A percentile compares a stretch with the other conserved stretches of the same genome.
These are phyloP conservation scores for Pediacus dermestoides DNA, from an alignment of 2,888 invertebrate species.

Conservation along the genomic window DNA sequence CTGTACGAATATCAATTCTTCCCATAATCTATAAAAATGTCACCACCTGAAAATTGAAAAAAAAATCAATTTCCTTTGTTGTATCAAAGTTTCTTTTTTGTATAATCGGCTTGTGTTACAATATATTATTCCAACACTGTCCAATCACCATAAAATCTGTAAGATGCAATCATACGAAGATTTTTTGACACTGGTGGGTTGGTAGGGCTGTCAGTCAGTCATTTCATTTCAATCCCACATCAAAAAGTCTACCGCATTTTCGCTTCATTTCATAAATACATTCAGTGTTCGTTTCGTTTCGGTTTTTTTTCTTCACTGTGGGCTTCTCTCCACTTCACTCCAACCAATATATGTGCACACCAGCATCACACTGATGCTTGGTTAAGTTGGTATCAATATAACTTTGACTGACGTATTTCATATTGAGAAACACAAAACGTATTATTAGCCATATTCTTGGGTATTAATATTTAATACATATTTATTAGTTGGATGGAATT, in stretches of 20 bases:
- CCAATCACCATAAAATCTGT: constrained; percentile 19
- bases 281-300: constrained; percentile 24
- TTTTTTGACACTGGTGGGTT: constrained; percentile 39
- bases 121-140: no score
- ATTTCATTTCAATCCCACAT: constrained; percentile 39
- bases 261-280: constrained; percentile 38
- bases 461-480: constrained; percentile 45
- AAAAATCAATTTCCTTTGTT: no score
- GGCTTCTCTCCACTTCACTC: constrained; percentile 15
- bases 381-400: constrained; percentile 14
- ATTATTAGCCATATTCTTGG: constrained; percentile 42
- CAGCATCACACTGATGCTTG: no score
- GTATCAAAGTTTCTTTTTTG: no score
- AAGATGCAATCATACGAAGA: constrained; percentile 24
- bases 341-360: no score
- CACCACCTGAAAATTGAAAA: no score
- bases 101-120: no score
- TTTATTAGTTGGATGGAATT: constrained; percentile 36
- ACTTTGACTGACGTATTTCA: constrained; percentile 40
- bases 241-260: constrained; percentile 36
- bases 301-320: constrained; percentile 19
- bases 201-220: constrained; percentile 41
- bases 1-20: no score
- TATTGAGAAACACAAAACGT: constrained; percentile 40
- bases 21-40: no score